Evolutionary conservation across 37 sponge, comb jelly and placozoan genomes (phyloP), one percentile per base, ranked within the genome.

Genomic region (Halisarca cf. caerulea): DNA sequence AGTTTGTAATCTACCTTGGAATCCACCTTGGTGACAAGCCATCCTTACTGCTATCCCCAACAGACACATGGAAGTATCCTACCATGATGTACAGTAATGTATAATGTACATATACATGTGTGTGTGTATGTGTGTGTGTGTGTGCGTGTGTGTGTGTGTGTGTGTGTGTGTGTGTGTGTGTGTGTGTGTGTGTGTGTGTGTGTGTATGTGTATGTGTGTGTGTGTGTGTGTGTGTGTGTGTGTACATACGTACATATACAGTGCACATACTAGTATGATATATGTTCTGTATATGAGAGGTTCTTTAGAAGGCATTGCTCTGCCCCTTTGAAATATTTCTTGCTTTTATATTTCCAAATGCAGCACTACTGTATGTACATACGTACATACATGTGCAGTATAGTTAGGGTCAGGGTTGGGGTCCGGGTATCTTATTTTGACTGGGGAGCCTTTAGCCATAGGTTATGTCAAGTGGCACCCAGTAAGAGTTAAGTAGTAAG

Each of bases 1-100:
- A 74, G 77, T 74, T 74, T 25, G 39, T 74, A 15, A 37, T 74
- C 42, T 74, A 36, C 77, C 77, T 74, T 17, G 77, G 77, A 74
- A 2, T 74, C 1, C 77, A 74, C 1, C 69, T 68, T 27, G 17
- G 69, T 68, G 69, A 28, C 30, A 68, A 4, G 45, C 40, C 45
- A 41, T 74, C 45, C 42, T 24, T 40, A 23, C 43, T 44, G 20
- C 21, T 44, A 40, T 23, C 54, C 53, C 60, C 57, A 0, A 91
- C 79, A 34, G 60, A 27, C n/a, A 47, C 51, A 51, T 5, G 9
- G 40, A 21, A 42, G 36, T 78, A 78, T 42, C 51, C 51, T 24
- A 25, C 21, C 55, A 18, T 6, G 59, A 20, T 18, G 25, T 20
- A 4, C 58, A 60, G 27, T 28, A 4, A 35, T 69, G 2, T 69